Evolutionary conservation across 2,113 vertebrate genomes (phyloP), one percentile per base, ranked within the genome.

Genomic region (Scatophagus argus): DNA sequence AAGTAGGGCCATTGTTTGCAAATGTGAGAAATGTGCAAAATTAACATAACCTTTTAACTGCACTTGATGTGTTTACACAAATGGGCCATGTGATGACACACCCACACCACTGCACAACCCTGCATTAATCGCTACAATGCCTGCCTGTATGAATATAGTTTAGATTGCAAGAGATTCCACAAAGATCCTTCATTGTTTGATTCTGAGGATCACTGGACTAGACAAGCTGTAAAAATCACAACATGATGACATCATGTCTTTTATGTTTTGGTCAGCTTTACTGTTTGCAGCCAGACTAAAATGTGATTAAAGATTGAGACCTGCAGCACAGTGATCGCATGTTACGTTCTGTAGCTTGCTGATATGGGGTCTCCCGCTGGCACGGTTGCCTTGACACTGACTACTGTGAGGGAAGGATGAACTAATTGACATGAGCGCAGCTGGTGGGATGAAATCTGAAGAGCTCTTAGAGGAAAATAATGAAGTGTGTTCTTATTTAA

Each of bases 351-450:
- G 52, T 44, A 54, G 52, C 70, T 23, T 11, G 54, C 77, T 46
- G 49, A 38, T 75, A 29, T 70, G 13, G 3, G 14, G 31, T 23
- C 17, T 70, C 65, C 75, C 51, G 32, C 51, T 60, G 65, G 29
- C 10, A 0, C 25, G 0, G 52, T 59, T 64, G 72, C 56, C 56
- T 51, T 52, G 55, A 77, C 56, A 27, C 58, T 8, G 59, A 43
- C 63, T 39, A 14, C 59, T 52, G 39, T 56, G 41, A 55, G 70
- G 32, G 46, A 74, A 54, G 74, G 71, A 82, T 62, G 59, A 60
- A 43, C 54, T 83, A 62, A 76, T 70, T 74, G 82, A 64, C 44
- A 41, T 7, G 39, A 86, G 32, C 34, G 31, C 87, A 91, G 83
- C 84, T 89, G 81, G 52, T 67, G 51, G 38, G 55, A 72, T 55